Evolutionary conservation across 2,113 vertebrate genomes (phyloP), one percentile per base, ranked within the genome.

Genomic region (Cynoglossus semilaevis): DNA sequence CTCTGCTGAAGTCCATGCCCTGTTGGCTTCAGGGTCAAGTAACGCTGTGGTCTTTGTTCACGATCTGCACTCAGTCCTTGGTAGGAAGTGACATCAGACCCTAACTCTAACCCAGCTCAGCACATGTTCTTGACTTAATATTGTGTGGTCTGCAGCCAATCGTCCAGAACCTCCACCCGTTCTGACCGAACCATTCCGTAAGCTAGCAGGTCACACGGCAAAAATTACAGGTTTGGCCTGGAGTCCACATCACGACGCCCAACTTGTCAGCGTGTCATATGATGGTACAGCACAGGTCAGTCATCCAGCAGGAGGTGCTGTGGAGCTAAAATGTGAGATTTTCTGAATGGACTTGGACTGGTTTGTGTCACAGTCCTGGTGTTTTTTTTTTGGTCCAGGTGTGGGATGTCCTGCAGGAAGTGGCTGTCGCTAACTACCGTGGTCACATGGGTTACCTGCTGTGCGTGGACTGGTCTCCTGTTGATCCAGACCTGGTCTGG

Each of bases 261-360:
- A 88, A 35, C 82, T 99, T 70, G 96, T 93, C 7, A 96, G 95
- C 0, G 93, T 87, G 59, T 93, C 92, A 14, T 99, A 98, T 1
- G 97, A 99, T 50, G 94, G 95, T 16, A 98, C 95, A 0, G 94
- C 95, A 0, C 95, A 99, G 94, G 97, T 95, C 86, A 72, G 87
- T 51, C 2, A 6, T 7, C 5, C 16, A 9, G 47, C 22, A 29
- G 22, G 22, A 29, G 22, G 22, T 29, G 22, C 22, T 29, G 22
- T 29, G 22, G 3, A 29, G 22, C 22, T 29, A 29, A 29, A 29
- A 29, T 2, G 6, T 29, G 22, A 29, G 22, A 29, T 29, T 29
- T 4, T 29, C 22, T 29, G 6, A 29, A 29, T 29, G 22, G 22
- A 29, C 22, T 29, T 29, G 2, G 22, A 6, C n/a, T n/a, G n/a